A percentile compares a stretch with the other conserved stretches of the same genome.
Conservation (phyloP, 2,888 invertebrate species). For the Pammene fasciana region DNA sequence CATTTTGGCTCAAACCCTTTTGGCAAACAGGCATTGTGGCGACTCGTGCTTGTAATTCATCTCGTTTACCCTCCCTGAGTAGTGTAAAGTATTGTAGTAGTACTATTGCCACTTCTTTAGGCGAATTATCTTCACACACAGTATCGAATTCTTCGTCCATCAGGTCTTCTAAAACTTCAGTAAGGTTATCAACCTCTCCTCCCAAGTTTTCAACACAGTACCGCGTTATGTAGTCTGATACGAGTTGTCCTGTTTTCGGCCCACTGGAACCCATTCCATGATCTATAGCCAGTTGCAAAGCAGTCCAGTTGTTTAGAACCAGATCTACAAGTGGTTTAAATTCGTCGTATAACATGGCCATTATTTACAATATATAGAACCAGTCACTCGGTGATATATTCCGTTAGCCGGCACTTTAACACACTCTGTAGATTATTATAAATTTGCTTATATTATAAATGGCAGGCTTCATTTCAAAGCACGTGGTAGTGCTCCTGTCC, state of each 20-base stretch:
- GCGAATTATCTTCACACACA: slow-evolving; percentile 88
- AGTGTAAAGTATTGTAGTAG: slow-evolving; percentile 83
- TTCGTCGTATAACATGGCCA: slow-evolving; percentile 73
- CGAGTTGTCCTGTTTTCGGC: slow-evolving; percentile 86
- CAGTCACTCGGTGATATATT: not conserved
- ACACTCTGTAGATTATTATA: not conserved
- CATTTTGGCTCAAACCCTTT: slow-evolving; percentile 82
- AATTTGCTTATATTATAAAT: not conserved
- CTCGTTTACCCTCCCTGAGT: slow-evolving; percentile 80
- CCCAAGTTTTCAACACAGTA: slow-evolving; percentile 85
- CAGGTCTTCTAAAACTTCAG: slow-evolving; percentile 86
- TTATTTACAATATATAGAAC: not conserved
- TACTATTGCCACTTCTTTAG: slow-evolving; percentile 85
- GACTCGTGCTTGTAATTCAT: slow-evolving; percentile 82
- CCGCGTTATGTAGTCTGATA: slow-evolving; percentile 85
- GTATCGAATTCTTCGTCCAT: slow-evolving; percentile 90
- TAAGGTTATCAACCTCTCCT: slow-evolving; percentile 83
- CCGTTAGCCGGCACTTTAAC: not conserved
- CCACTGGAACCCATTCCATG: slow-evolving; percentile 89
- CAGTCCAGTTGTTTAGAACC: slow-evolving; percentile 89
- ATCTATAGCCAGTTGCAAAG: slow-evolving; percentile 87
- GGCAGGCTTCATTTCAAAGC: slow-evolving; percentile 3
- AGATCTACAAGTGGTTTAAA: slow-evolving; percentile 86
- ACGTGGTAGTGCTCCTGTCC: not conserved
- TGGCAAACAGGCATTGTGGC: slow-evolving; percentile 84